Conservation (phyloP, 2,113 vertebrate genomes). For the Azemiops feae region DNA sequence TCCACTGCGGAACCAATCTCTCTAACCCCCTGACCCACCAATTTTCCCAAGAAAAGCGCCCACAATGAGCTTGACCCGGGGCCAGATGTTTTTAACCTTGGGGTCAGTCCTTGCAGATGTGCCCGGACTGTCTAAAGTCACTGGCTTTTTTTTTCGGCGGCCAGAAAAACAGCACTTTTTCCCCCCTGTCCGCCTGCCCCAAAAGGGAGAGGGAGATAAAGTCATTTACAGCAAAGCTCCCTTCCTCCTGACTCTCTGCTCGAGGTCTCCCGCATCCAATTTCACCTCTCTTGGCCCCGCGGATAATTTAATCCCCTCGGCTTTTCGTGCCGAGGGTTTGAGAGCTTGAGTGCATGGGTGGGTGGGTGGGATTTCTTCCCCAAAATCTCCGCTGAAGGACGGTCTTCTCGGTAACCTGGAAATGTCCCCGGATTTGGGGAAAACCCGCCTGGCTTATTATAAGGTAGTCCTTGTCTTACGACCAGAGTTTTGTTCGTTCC, state of each 20-base stretch:
- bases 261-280: conserved; percentile 19
- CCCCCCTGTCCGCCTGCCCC: neutral
- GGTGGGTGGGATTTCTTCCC: neutral
- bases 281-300: conserved; percentile 12
- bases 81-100: conserved; percentile 13
- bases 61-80: neutral
- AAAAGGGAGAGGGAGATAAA: conserved; percentile 19
- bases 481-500: too few relatives aligned
- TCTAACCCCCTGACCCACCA: neutral
- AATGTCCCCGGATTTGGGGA: neutral
- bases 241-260: conserved; percentile 26
- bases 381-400: neutral
- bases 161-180: conserved; percentile 3
- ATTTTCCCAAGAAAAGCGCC: neutral
- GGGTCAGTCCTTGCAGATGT: conserved; percentile 10
- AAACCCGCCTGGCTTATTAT: too few relatives aligned
- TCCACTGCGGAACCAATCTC: neutral
- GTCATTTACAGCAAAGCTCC: conserved; percentile 20
- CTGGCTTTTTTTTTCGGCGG: neutral
- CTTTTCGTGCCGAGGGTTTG: neutral
- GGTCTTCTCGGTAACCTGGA: neutral
- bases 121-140: neutral
- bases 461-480: too few relatives aligned
- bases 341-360: neutral
- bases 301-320: neutral